phyloP scores from a whole-genome alignment of 2,113 vertebrate species.

The Oreochromis niloticus region DNA sequence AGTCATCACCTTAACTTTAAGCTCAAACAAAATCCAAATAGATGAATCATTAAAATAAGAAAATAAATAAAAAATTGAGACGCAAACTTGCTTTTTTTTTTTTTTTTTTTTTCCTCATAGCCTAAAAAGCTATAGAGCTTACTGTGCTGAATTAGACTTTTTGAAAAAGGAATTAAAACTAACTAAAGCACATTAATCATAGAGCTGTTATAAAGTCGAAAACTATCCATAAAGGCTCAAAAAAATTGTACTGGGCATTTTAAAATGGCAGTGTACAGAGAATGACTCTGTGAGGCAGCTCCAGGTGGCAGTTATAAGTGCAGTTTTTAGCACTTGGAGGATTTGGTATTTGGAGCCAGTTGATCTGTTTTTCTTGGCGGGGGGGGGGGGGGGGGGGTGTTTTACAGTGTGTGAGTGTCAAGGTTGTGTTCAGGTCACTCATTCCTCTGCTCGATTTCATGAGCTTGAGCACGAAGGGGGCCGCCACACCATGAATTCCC shows the following conservation, averaged over 20 bases:
- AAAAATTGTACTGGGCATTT: accelerated
- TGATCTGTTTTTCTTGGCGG: neutral
- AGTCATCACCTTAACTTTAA: neutral
- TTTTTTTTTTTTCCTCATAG: accelerated
- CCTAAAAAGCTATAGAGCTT: neutral
- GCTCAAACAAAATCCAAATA: neutral
- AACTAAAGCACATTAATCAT: neutral
- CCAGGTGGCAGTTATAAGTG: neutral
- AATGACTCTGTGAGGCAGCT: neutral
- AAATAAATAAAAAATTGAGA: neutral
- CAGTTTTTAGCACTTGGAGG: neutral
- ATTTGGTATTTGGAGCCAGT: neutral
- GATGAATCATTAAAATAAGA: accelerated
- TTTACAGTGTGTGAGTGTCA: neutral
- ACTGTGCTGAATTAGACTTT: neutral
- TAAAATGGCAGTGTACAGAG: neutral
- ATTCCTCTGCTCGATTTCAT: neutral
- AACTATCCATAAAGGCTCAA: neutral
- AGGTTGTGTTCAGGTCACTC: neutral
- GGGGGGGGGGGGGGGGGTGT: neutral
- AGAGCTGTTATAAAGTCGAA: neutral
- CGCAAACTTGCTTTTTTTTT: neutral
- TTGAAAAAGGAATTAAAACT: neutral
- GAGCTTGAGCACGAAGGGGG: neutral
- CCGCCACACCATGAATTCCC: neutral